phyloP scores from a whole-genome alignment of 2,113 vertebrate species.

The Scomber colias region DNA sequence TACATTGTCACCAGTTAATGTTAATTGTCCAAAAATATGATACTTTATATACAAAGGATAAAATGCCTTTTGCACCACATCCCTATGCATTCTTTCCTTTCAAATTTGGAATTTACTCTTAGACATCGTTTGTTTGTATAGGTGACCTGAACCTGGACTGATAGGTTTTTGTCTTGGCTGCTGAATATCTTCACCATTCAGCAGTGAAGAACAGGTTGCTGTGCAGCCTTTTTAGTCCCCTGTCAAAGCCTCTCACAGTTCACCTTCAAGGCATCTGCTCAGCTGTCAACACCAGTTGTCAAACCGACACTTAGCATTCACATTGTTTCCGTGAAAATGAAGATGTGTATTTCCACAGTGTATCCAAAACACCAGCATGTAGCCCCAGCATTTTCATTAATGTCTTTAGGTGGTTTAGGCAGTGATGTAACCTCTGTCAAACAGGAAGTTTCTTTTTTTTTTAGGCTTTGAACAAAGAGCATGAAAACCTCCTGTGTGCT shows the following conservation, averaged over 20 bases:
- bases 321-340: conserved; percentile 74
- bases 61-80: background rate
- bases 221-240: conserved; percentile 71
- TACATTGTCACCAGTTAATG: too few relatives aligned
- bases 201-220: conserved; percentile 58
- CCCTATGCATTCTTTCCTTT: background rate
- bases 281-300: conserved; percentile 80
- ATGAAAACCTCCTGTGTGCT: conserved; percentile 80
- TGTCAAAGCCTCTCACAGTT: conserved; percentile 79
- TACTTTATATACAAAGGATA: background rate
- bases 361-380: conserved; percentile 28
- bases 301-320: conserved; percentile 79
- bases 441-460: conserved; percentile 74
- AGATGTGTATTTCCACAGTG: conserved; percentile 73
- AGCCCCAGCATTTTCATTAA: conserved; percentile 73
- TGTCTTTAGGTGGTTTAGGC: conserved; percentile 77
- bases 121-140: conserved; percentile 25
- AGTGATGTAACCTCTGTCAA: conserved; percentile 82
- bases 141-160: conserved; percentile 57
- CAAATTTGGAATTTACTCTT: background rate
- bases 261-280: conserved; percentile 81
- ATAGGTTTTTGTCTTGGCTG: conserved; percentile 29
- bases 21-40: background rate
- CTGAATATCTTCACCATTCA: conserved; percentile 41
- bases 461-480: conserved; percentile 79